Percentiles rank a stretch among this genome's conserved stretches.
Conservation (phyloP, 2,113 vertebrate genomes). For the Pterocles orientalis region DNA sequence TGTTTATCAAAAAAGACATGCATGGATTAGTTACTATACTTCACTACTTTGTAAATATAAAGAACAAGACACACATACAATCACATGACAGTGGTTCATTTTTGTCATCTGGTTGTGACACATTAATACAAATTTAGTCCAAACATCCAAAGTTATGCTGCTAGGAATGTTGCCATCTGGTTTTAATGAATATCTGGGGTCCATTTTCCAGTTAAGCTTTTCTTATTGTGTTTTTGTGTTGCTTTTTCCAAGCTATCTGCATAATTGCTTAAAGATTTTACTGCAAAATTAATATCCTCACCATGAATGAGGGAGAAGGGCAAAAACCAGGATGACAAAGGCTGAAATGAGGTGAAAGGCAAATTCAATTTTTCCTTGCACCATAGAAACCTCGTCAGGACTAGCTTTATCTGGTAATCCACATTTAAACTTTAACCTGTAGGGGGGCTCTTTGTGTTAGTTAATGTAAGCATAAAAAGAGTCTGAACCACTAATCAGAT, state of each 20-base stretch:
- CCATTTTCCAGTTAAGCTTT: conserved; percentile 89
- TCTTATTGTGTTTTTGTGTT: conserved; percentile 92
- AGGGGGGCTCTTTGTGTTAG: conserved; percentile 96
- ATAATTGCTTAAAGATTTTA: conserved; percentile 98
- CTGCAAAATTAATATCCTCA: conserved; percentile 93
- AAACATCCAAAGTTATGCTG: conserved; percentile 78
- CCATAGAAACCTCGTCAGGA: conserved; percentile 92
- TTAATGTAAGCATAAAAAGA: conserved; percentile 96
- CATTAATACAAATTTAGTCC: conserved; percentile 74
- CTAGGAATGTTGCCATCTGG: conserved; percentile 90
- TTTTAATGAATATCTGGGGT: conserved; percentile 92
- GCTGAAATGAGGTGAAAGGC: conserved; percentile 88
- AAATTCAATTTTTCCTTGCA: conserved; percentile 87
- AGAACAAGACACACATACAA: conserved; percentile 11
- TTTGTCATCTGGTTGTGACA: conserved; percentile 63
- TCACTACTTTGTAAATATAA: conserved; percentile 64
- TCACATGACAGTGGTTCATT: conserved; percentile 17
- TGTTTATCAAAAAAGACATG: conserved; percentile 60
- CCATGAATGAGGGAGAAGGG: conserved; percentile 82
- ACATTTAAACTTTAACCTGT: conserved; percentile 99
- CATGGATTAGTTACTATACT: conserved; percentile 22
- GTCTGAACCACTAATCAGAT: conserved; percentile 96
- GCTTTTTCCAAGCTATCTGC: conserved; percentile 88
- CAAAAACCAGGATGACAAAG: conserved; percentile 84
- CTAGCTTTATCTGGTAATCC: conserved; percentile 98